Percentiles rank a stretch among this genome's conserved stretches.
phyloP scores from a whole-genome alignment of 2,113 vertebrate species.

The Nipponia nippon region DNA sequence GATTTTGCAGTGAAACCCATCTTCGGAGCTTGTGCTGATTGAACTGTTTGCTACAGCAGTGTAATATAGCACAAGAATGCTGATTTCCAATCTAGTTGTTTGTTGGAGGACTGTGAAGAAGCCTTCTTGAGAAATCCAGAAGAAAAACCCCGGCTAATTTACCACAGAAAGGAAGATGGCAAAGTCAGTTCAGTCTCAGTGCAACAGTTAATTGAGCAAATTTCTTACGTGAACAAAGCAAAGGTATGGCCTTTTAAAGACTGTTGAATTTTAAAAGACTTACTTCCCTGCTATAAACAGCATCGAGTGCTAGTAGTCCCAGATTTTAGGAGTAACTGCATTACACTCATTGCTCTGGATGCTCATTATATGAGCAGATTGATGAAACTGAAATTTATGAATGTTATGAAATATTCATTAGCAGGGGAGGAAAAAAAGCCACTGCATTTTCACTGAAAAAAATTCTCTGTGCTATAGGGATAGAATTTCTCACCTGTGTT shows the following conservation, averaged over 20 bases:
- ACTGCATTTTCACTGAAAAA: not conserved
- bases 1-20: conserved; percentile 3
- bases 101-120: conserved; percentile 91
- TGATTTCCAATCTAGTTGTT: conserved; percentile 75
- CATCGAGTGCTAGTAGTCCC: not conserved
- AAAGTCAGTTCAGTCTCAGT: conserved; percentile 71
- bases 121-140: conserved; percentile 91
- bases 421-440: not conserved
- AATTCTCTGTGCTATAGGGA: rapidly evolving
- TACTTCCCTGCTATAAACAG: not conserved
- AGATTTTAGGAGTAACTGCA: not conserved
- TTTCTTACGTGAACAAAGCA: conserved; percentile 81
- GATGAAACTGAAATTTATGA: not conserved
- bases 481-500: not conserved
- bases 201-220: conserved; percentile 84
- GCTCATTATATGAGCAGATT: not conserved
- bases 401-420: not conserved
- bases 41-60: conserved; percentile 38
- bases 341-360: not conserved
- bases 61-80: conserved; percentile 62
- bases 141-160: conserved; percentile 87
- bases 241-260: conserved; percentile 76
- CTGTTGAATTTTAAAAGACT: not conserved
- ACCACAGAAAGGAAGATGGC: conserved; percentile 77
- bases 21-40: conserved; percentile 17